phyloP scores from a whole-genome alignment of 2,797 vertebrate species.

The Oceanodroma leucorhoa region DNA sequence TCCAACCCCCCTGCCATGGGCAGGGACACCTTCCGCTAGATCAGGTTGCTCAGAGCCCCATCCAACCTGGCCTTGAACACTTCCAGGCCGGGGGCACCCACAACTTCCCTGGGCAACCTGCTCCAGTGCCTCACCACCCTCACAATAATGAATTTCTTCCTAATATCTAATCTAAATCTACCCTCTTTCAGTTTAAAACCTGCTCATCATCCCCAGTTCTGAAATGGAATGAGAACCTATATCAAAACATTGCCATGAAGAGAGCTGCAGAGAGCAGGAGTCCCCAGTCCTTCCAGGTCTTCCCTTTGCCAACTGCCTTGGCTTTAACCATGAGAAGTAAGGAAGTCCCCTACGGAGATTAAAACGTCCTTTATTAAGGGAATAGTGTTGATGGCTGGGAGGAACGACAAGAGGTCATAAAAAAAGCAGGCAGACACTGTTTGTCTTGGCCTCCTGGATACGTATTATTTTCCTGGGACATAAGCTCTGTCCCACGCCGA shows the following conservation, averaged over 20 bases:
- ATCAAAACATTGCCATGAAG: background rate
- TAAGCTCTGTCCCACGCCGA: background rate
- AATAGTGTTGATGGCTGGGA: background rate
- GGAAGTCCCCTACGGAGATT: background rate
- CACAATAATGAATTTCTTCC: background rate
- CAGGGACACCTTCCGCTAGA: fast-evolving
- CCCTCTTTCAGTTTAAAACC: background rate
- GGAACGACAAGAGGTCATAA: background rate
- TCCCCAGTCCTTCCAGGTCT: background rate
- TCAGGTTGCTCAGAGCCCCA: fast-evolving
- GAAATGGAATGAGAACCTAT: background rate
- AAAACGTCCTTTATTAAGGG: background rate
- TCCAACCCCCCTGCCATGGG: fast-evolving
- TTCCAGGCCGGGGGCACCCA: background rate
- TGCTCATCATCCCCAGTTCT: background rate
- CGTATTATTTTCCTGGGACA: background rate
- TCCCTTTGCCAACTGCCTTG: background rate
- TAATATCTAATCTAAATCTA: background rate
- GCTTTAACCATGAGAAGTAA: background rate
- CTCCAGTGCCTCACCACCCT: background rate
- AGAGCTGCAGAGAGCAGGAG: background rate
- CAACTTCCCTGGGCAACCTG: background rate
- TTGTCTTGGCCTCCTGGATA: slow-evolving; percentile 14
- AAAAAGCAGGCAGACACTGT: slow-evolving; percentile 21
- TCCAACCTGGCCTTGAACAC: fast-evolving